phyloP scores from a whole-genome alignment of 2,797 vertebrate genomes.

The Dromococcyx pavoninus region DNA sequence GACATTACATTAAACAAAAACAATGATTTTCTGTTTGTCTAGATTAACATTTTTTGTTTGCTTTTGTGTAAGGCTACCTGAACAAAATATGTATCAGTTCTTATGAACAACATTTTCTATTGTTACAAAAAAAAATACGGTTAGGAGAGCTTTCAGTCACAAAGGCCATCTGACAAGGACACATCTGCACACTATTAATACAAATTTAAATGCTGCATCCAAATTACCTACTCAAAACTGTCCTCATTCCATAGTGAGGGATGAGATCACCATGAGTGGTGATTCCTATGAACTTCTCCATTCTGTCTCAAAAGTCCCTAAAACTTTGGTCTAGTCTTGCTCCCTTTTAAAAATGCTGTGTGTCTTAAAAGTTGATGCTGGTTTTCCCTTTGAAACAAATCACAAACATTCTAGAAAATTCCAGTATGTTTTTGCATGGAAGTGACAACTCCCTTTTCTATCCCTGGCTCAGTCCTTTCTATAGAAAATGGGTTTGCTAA shows the following conservation, averaged over 20 bases:
- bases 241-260: neutral
- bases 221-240: neutral
- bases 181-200: neutral
- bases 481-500: neutral
- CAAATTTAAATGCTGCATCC: neutral
- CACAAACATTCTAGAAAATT: neutral
- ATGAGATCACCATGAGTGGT: neutral
- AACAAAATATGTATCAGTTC: neutral
- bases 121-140: neutral
- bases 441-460: neutral
- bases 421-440: neutral
- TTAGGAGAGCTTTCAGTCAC: neutral
- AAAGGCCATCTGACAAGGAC: neutral
- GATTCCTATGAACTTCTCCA: neutral
- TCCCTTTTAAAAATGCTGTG: neutral
- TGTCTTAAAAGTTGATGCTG: neutral
- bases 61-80: neutral
- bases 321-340: neutral
- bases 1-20: neutral
- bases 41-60: neutral
- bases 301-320: neutral
- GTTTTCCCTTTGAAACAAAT: neutral
- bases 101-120: neutral
- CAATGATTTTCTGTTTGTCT: neutral
- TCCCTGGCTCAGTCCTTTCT: neutral